Conservation (phyloP, 2,113 vertebrate genomes). For the Crotalus tigris region DNA sequence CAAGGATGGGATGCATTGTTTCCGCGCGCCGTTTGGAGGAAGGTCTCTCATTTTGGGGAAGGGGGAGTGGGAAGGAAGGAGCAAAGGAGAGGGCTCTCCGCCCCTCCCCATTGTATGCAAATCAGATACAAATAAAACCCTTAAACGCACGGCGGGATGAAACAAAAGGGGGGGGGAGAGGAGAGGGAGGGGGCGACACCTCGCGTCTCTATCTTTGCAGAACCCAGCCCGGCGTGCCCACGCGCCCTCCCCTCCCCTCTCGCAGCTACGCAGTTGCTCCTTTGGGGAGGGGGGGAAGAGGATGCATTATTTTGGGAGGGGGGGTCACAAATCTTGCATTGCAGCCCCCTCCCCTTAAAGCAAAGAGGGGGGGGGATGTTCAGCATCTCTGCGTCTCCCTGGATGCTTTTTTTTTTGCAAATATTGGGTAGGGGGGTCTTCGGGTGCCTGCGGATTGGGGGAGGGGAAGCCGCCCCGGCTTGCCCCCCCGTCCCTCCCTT, state of each 20-base stretch:
- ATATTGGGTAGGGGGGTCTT: no score
- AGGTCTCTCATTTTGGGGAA: background rate
- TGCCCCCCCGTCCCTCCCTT: no score
- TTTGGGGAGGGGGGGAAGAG: no score
- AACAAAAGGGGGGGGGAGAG: background rate
- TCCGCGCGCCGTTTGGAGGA: slow-evolving; percentile 44
- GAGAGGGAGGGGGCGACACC: background rate
- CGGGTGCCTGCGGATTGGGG: no score
- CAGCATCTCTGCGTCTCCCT: no score
- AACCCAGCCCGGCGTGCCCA: no score
- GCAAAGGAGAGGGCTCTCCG: no score
- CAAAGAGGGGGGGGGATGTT: no score
- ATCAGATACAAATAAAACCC: slow-evolving; percentile 9
- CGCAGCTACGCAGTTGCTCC: background rate
- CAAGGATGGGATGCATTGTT: background rate
- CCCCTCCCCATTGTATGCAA: slow-evolving; percentile 10
- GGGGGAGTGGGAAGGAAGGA: background rate
- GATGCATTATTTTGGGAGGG: background rate
- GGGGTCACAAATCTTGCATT: no score
- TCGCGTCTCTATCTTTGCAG: background rate
- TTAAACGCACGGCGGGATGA: background rate
- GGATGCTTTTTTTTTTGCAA: no score
- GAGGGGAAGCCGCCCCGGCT: no score
- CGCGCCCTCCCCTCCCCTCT: background rate
- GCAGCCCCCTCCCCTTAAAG: no score